Conservation (phyloP, 2,888 invertebrate genomes). For the Drosophila hawaiiensis region DNA sequence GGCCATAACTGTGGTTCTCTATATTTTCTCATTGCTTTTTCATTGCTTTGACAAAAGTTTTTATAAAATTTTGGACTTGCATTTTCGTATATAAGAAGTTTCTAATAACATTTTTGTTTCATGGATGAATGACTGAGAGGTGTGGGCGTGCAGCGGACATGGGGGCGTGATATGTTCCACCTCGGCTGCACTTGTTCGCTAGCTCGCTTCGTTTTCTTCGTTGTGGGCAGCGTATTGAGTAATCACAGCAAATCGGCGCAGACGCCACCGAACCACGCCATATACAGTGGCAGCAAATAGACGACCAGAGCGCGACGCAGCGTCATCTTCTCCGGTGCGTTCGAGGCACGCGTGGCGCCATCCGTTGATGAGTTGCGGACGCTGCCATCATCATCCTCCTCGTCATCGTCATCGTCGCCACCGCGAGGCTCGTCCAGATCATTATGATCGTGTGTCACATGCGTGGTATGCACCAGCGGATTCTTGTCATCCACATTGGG, state of each 20-base stretch:
- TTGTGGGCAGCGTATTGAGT: constrained; percentile 57
- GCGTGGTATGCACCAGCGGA: constrained; percentile 63
- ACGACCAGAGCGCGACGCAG: constrained; percentile 87
- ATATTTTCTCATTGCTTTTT: constrained; percentile 52
- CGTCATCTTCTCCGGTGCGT: constrained; percentile 72
- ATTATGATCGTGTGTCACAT: constrained; percentile 68
- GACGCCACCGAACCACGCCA: constrained; percentile 93
- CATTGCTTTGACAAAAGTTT: constrained; percentile 77
- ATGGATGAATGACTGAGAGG: constrained; percentile 77
- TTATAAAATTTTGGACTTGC: constrained; percentile 80
- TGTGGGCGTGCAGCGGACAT: constrained; percentile 65
- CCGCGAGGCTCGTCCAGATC: constrained; percentile 62
- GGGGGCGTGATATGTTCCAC: constrained; percentile 33
- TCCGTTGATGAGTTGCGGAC: constrained; percentile 50
- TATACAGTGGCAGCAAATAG: constrained; percentile 92
- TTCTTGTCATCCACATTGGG: constrained; percentile 73
- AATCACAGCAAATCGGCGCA: constrained; percentile 93
- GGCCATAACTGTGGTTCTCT: constrained; percentile 15
- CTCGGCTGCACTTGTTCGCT: constrained; percentile 55
- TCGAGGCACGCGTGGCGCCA: constrained; percentile 61
- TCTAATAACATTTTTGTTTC: constrained; percentile 77
- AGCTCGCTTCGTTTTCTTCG: constrained; percentile 47
- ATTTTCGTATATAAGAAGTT: constrained; percentile 64
- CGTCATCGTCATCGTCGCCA: constrained; percentile 33
- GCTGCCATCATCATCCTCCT: constrained; percentile 44